A percentile compares a stretch with the other conserved stretches of the same genome.
phyloP scores from a whole-genome alignment of 2,797 vertebrate genomes.

The Coluber constrictor region DNA sequence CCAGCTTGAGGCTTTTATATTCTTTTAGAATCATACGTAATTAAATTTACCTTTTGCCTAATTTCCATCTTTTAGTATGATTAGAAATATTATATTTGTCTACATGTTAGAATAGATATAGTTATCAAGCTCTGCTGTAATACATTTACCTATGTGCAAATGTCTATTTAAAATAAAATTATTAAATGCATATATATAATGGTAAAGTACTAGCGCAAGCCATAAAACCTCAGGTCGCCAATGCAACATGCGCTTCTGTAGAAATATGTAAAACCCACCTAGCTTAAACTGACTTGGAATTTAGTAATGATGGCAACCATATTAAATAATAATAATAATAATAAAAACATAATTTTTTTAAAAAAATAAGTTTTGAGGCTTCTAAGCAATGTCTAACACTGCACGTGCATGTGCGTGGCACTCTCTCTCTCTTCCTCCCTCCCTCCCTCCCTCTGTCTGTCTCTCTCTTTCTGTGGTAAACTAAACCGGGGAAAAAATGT shows the following conservation, averaged over 20 bases:
- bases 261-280: neutral
- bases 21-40: neutral
- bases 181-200: neutral
- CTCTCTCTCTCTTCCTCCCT: neutral
- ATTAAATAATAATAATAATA: neutral
- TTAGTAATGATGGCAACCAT: neutral
- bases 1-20: neutral
- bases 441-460: too few species aligned
- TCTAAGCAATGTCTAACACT: neutral
- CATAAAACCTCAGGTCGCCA: neutral
- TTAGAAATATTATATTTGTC: neutral
- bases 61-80: neutral
- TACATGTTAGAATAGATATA: neutral
- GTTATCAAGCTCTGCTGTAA: neutral
- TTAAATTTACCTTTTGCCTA: neutral
- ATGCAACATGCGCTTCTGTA: neutral
- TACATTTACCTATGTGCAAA: neutral
- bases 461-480: too few species aligned
- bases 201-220: neutral
- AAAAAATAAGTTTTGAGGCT: neutral
- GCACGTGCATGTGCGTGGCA: neutral
- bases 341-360: neutral
- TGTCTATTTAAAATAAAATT: neutral
- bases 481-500: neutral
- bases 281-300: neutral